phyloP scores from a whole-genome alignment of 2,113 vertebrate species.

The Paradoxurus hermaphroditus region DNA sequence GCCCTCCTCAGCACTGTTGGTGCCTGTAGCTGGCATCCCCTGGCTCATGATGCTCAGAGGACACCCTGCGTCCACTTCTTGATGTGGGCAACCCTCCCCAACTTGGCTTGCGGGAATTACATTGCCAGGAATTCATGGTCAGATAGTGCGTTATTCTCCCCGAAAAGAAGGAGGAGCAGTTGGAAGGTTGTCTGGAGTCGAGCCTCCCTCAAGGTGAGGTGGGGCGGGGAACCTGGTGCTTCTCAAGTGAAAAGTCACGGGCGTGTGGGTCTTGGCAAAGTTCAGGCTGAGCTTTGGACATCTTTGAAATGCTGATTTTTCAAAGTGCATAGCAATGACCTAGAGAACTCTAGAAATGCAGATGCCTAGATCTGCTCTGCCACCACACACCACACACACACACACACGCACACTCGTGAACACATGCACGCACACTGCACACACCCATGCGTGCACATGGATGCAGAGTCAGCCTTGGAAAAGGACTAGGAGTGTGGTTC shows the following conservation, averaged over 20 bases:
- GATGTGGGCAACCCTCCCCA: background rate
- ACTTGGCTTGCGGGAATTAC: background rate
- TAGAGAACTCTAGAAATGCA: background rate
- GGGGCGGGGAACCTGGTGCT: background rate
- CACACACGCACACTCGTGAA: fast-evolving
- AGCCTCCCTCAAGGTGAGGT: background rate
- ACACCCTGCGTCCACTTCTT: background rate
- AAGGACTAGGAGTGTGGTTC: no score
- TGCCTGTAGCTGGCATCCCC: background rate
- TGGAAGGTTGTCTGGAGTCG: background rate
- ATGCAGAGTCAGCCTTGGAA: background rate
- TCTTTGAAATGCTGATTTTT: background rate
- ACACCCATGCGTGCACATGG: no score
- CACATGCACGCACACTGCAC: no score
- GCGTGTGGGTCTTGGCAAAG: background rate
- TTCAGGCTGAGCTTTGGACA: background rate
- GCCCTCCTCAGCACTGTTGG: background rate
- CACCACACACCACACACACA: background rate
- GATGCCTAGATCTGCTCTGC: no score
- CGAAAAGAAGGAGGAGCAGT: background rate
- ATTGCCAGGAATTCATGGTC: background rate
- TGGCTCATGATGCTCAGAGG: background rate
- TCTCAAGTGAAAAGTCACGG: background rate
- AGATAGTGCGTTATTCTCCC: fast-evolving
- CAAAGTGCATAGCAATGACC: background rate